Conservation (phyloP, 2,888 invertebrate genomes). For the Volucella inflata region DNA sequence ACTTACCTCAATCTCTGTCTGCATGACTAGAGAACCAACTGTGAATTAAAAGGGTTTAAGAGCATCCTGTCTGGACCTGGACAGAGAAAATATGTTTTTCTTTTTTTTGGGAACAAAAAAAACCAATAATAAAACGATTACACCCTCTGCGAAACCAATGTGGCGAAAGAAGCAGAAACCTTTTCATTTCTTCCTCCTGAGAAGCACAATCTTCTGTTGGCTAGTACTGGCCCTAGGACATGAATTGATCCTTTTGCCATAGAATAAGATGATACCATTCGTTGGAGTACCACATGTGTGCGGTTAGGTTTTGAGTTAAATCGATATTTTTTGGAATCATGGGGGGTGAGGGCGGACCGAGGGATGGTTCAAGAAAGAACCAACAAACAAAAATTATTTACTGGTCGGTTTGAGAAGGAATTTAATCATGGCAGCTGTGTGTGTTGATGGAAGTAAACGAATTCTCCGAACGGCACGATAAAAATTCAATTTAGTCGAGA, state of each 20-base stretch:
- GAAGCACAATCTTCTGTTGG: slow-evolving; percentile 45
- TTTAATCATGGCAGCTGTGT: slow-evolving; percentile 23
- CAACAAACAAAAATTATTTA: slow-evolving; percentile 37
- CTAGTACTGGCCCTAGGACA: neutral
- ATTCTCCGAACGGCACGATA: slow-evolving; percentile 44
- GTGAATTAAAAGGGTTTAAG: slow-evolving; percentile 36
- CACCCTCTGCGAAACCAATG: slow-evolving; percentile 25
- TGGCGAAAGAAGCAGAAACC: slow-evolving; percentile 18
- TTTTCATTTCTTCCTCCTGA: slow-evolving; percentile 19
- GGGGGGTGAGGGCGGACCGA: too few species aligned
- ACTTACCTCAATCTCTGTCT: neutral
- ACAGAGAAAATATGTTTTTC: slow-evolving; percentile 32
- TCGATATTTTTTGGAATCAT: slow-evolving; percentile 46
- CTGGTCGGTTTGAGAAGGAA: slow-evolving; percentile 33
- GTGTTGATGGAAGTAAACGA: slow-evolving; percentile 23
- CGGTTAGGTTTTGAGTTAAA: slow-evolving; percentile 69
- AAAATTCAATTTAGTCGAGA: slow-evolving; percentile 67
- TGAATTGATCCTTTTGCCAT: slow-evolving; percentile 44
- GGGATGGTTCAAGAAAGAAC: too few species aligned
- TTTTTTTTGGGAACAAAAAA: slow-evolving; percentile 38
- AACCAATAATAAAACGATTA: slow-evolving; percentile 74
- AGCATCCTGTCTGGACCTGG: slow-evolving; percentile 41
- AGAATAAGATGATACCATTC: slow-evolving; percentile 10
- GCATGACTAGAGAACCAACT: slow-evolving; percentile 3
- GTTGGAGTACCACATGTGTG: slow-evolving; percentile 46